Evolutionary conservation across 2,888 invertebrate species (phyloP), one percentile per base, ranked within the genome.

Genomic region (Melolontha melolontha): DNA sequence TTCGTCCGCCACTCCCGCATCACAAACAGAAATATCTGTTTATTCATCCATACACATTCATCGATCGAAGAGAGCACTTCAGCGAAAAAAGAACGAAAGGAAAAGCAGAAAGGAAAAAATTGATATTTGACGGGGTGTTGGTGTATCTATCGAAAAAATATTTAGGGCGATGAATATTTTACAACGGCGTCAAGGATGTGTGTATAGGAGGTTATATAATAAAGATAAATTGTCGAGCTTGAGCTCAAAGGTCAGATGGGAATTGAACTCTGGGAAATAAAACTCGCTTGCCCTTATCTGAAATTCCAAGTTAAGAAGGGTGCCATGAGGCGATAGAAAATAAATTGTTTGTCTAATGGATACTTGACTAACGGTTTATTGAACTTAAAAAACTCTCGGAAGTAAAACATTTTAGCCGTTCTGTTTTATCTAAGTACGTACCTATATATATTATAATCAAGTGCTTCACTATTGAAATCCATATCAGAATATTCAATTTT

Each of bases 161-260:
- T 57, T 67, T 67, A 64, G 47, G 63, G 67, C 62, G 52, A 55
- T 67, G 63, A 64, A 67, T 67, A 67, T 64, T 67, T 66, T 49
- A 66, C 51, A 66, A 42, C 59, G 59, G 59, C 49, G 59, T 66
- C 66, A 66, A 66, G 59, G 42, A 57, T 51, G 52, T 54, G 57
- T 59, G 42, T 47, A 55, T 64, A 49, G 50, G 50, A 57, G 63
- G 52, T 54, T 63, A 68, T 69, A 71, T 72, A 73, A 73, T 72
- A 71, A 72, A 72, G 71, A 73, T 72, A 72, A 71, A 71, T 72
- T 71, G 71, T 65, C 57, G 68, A 67, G 70, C 72, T 64, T 67
- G 52, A 67, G 54, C 67, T 62, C 65, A 71, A 72, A 72, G 72
- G 72, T 70, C 69, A 71, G 66, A 73, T 66, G 69, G 70, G 69